These are phyloP conservation scores for Enoplosus armatus DNA, from an alignment of 2,797 vertebrate species.

Conservation along the genomic window DNA sequence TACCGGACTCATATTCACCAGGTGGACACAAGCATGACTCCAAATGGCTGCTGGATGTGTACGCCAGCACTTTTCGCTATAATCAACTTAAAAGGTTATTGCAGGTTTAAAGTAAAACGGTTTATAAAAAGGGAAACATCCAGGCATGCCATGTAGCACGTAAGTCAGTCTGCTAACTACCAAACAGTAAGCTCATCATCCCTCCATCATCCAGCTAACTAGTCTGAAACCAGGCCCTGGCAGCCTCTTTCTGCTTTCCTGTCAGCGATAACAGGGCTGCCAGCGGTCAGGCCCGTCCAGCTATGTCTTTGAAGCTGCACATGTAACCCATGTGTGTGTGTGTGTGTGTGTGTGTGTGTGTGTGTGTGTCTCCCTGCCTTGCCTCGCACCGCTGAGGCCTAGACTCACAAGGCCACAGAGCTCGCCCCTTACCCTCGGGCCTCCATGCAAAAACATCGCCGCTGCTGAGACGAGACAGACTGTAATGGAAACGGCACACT, in stretches of 20 bases:
- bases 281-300: conserved; percentile 57
- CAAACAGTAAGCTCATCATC: conserved; percentile 26
- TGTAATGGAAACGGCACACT: conserved; percentile 81
- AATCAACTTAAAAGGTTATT: neutral
- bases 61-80: too few relatives aligned
- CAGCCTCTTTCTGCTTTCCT: conserved; percentile 60
- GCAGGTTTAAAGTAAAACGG: neutral
- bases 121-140: neutral
- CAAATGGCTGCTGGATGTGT: too few relatives aligned
- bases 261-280: conserved; percentile 65
- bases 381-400: conserved; percentile 43
- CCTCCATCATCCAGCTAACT: conserved; percentile 43
- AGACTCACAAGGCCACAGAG: conserved; percentile 56
- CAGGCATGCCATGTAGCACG: neutral
- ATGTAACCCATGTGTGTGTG: conserved; percentile 76
- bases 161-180: conserved; percentile 3
- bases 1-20: too few relatives aligned
- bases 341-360: conserved; percentile 81
- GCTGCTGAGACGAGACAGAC: conserved; percentile 77
- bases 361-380: conserved; percentile 69
- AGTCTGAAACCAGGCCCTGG: conserved; percentile 44
- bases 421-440: conserved; percentile 68
- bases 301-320: conserved; percentile 70
- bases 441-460: conserved; percentile 80
- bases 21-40: neutral